Evolutionary conservation across 2,113 vertebrate species (phyloP).

Genomic region (Istiophorus platypterus): DNA sequence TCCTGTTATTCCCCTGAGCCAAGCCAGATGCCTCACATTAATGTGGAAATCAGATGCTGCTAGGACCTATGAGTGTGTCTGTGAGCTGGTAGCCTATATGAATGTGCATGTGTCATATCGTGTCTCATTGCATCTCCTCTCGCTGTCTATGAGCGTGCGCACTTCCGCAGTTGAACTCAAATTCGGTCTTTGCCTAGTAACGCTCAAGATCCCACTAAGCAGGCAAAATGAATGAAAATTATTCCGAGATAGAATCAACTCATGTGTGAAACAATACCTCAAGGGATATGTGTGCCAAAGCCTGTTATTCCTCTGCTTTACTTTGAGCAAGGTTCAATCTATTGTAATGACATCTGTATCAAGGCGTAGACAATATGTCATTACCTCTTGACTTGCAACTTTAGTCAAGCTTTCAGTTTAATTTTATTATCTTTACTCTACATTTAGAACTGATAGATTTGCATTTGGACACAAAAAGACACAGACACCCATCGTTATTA

Average conservation of each 20-base stretch:
- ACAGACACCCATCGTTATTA: conserved; percentile 39
- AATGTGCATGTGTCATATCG: background rate
- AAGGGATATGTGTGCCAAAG: conserved; percentile 1
- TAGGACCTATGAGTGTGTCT: conserved; percentile 16
- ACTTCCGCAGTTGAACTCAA: background rate
- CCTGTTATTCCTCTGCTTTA: background rate
- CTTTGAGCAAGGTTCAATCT: background rate
- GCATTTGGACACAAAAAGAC: conserved; percentile 3
- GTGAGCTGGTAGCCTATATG: conserved; percentile 25
- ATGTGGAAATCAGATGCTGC: conserved; percentile 64
- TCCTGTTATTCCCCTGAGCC: background rate
- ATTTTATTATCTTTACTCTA: background rate
- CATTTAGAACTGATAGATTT: conserved; percentile 2
- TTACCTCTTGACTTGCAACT: background rate
- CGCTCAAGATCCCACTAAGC: background rate
- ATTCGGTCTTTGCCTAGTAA: background rate
- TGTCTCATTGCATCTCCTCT: conserved; percentile 8
- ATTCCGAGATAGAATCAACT: conserved; percentile 2
- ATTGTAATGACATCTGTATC: background rate
- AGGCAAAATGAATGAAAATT: background rate
- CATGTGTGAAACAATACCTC: background rate
- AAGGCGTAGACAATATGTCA: background rate
- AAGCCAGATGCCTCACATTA: conserved; percentile 49
- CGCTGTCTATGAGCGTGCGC: background rate
- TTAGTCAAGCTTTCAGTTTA: background rate